Conservation (phyloP, 2,888 invertebrate species). For the Xestoiulus laeticollis region DNA sequence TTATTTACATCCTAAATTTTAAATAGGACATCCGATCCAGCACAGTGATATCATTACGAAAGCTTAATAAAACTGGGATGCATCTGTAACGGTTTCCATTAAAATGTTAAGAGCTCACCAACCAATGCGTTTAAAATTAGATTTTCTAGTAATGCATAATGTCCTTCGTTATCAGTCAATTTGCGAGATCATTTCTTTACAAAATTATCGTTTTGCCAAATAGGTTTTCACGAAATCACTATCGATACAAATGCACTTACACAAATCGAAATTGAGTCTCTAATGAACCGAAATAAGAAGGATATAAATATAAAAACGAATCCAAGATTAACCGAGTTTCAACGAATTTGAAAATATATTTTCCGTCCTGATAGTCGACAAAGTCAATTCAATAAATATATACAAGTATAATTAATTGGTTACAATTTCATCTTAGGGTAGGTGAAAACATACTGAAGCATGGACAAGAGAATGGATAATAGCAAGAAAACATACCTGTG, state of each 20-base stretch:
- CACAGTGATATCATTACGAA: background rate
- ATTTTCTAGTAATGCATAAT: too few relatives aligned
- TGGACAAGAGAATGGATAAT: too few relatives aligned
- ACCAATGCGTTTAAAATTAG: too few relatives aligned
- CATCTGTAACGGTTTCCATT: background rate
- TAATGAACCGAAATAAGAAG: background rate
- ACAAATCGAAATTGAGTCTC: background rate
- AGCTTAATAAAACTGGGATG: background rate
- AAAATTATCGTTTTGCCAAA: background rate
- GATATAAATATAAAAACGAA: background rate
- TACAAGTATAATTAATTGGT: too few relatives aligned
- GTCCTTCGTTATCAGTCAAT: background rate
- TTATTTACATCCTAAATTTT: background rate
- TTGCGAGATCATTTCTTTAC: background rate
- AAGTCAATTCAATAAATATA: too few relatives aligned
- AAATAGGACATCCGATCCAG: background rate
- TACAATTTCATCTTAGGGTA: too few relatives aligned
- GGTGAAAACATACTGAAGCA: too few relatives aligned
- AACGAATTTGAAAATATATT: background rate
- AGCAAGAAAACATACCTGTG: too few relatives aligned
- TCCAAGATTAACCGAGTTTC: background rate
- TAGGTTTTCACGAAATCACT: background rate
- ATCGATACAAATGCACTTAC: background rate
- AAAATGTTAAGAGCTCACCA: background rate
- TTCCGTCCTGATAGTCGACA: too few relatives aligned